Conservation (phyloP, 1,140 invertebrate species). For the Drosophila suzukii region DNA sequence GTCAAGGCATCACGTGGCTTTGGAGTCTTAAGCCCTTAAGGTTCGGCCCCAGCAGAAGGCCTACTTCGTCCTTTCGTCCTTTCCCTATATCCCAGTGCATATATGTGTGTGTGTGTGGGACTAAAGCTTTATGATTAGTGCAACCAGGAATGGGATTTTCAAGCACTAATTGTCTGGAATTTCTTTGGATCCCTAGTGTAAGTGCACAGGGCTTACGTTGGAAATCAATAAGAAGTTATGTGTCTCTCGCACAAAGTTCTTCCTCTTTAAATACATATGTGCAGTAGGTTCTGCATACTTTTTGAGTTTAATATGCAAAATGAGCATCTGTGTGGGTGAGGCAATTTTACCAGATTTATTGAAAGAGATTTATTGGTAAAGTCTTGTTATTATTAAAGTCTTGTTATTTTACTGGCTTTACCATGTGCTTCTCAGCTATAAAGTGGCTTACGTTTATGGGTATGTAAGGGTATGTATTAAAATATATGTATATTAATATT, state of each 20-base stretch:
- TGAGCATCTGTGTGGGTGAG: background rate
- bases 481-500: background rate
- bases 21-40: conserved; percentile 61
- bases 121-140: conserved; percentile 60
- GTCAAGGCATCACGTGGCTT: conserved; percentile 54
- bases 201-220: conserved; percentile 2
- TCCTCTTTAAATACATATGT: background rate
- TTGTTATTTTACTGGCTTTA: conserved; percentile 20
- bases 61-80: background rate
- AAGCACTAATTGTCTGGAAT: conserved; percentile 56
- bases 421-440: too few relatives aligned
- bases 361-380: conserved; percentile 47
- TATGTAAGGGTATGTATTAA: too few relatives aligned
- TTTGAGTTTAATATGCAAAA: background rate
- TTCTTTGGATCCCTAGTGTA: conserved; percentile 19
- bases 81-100: background rate
- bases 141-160: conserved; percentile 49
- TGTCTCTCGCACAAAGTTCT: background rate
- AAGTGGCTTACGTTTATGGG: too few relatives aligned
- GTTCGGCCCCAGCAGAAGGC: conserved; percentile 29
- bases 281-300: background rate
- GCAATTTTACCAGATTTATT: conserved; percentile 22
- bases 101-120: conserved; percentile 27
- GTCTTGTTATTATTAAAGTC: conserved; percentile 42
- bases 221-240: conserved; percentile 52